These are phyloP conservation scores for Rattus rattus DNA, from an alignment of 2,113 vertebrate species.

Conservation along the genomic window DNA sequence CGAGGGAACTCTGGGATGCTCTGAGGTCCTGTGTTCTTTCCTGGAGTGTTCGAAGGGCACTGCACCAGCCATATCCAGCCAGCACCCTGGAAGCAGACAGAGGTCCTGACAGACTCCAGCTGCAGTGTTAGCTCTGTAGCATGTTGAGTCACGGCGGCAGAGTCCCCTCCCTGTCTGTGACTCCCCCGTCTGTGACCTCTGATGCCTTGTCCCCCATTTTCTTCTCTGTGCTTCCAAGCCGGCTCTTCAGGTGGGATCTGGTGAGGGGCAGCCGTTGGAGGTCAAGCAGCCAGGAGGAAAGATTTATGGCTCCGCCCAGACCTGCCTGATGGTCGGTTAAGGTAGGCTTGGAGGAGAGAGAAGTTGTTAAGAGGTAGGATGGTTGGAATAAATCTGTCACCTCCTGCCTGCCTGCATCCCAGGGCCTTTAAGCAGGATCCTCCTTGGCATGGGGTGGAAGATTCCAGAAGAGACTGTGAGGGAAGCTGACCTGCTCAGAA, in stretches of 20 bases:
- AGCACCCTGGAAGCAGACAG: not conserved
- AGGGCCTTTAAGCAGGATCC: not conserved
- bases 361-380: conserved; percentile 40
- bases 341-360: conserved; percentile 26
- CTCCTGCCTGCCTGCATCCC: not conserved
- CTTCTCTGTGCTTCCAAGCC: not conserved
- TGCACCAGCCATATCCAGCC: not conserved
- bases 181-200: not conserved
- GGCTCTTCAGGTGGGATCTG: not conserved
- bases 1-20: not conserved
- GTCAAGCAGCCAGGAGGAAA: not conserved
- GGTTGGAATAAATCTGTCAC: conserved; percentile 66
- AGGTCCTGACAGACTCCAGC: not conserved
- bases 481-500: not conserved
- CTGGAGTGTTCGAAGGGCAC: not conserved
- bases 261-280: not conserved
- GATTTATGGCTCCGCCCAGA: conserved; percentile 53
- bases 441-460: not conserved
- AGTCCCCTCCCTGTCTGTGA: too few relatives aligned
- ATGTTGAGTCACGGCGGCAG: not conserved
- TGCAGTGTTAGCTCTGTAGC: not conserved
- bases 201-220: rapidly evolving
- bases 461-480: not conserved
- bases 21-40: not conserved
- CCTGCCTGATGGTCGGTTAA: conserved; percentile 67